These are phyloP conservation scores for Hippocampus comes DNA, from an alignment of 2,113 vertebrate species.

Conservation along the genomic window DNA sequence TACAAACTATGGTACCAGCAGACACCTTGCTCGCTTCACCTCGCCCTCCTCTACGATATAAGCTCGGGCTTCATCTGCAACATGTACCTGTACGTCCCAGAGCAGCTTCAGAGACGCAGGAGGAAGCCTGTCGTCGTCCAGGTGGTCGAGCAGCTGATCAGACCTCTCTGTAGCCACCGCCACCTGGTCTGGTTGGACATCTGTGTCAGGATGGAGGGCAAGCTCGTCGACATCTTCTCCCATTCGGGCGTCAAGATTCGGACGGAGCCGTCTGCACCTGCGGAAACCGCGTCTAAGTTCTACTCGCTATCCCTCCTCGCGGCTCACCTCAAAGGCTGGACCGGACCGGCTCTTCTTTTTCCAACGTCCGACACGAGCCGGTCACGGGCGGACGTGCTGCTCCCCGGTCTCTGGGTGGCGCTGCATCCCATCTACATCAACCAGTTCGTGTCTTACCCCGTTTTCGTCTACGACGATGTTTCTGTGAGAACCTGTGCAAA, in stretches of 20 bases:
- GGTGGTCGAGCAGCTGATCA: conserved; percentile 56
- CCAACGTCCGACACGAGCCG: conserved; percentile 16
- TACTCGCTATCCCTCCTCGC: background rate
- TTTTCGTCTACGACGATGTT: too few relatives aligned
- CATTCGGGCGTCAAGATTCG: conserved; percentile 32
- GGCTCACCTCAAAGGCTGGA: conserved; percentile 55
- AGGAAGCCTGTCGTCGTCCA: conserved; percentile 52
- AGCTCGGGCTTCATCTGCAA: conserved; percentile 65
- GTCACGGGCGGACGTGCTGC: conserved; percentile 21
- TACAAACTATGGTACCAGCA: conserved; percentile 50
- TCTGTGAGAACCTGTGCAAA: too few relatives aligned
- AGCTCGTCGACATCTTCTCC: conserved; percentile 38
- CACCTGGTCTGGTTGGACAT: conserved; percentile 52
- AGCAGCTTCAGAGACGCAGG: conserved; percentile 45
- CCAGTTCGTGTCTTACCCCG: conserved; percentile 23
- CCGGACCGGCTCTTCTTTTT: conserved; percentile 39
- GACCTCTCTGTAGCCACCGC: conserved; percentile 47
- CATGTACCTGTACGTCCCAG: conserved; percentile 57
- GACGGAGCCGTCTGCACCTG: background rate
- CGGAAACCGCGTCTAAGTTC: background rate
- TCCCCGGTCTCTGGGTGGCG: conserved; percentile 44
- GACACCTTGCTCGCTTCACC: conserved; percentile 37
- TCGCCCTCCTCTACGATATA: conserved; percentile 59
- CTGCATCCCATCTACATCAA: conserved; percentile 59
- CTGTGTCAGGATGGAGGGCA: conserved; percentile 47